Evolutionary conservation across 2,113 vertebrate genomes (phyloP), one percentile per base, ranked within the genome.

Genomic region (Martes martes): DNA sequence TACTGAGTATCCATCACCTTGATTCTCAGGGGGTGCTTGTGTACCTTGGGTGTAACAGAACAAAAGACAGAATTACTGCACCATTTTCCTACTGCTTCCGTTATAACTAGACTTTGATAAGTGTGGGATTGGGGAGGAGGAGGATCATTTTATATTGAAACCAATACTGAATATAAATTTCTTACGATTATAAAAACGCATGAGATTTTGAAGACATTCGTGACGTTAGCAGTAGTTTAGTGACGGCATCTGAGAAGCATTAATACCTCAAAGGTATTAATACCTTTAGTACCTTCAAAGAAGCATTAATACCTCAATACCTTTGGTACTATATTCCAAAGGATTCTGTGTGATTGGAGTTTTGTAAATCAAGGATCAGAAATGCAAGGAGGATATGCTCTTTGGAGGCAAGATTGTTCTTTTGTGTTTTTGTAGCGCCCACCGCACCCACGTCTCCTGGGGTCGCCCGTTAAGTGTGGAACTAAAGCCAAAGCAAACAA

Each of bases 81-180:
- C 78, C 19, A 36, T 67, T 88, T 88, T 91, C 78, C 78, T 61
- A 47, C 15, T 80, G 65, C 57, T 86, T 95, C 57, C 4, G 10
- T 88, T 84, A 47, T 61, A 95, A 73, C n/a, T 65, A 89, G 93
- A 85, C 33, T 95, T 88, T 39, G 21, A 90, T 39, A 45, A 42
- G 3, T 16, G 11, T 47, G 63, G 14, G 8, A 10, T 71, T 94
- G n/a, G 18, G 61, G 39, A 47, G 28, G 15, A 89, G 26, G 36
- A 85, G 57, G 50, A 31, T 85, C 42, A n/a, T 86, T 93, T 96
- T 85, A 74, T 76, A 87, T 87, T 42, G 57, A 96, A 96, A 89
- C 19, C 73, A 89, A 50, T 50, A 11, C 39, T 74, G 61, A 84
- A 71, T 55, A 19, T 63, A 78, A 52, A 90, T 76, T 69, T 83